Evolutionary conservation across 2,888 invertebrate species (phyloP), one percentile per base, ranked within the genome.

Genomic region (Drosophila niveifrons): DNA sequence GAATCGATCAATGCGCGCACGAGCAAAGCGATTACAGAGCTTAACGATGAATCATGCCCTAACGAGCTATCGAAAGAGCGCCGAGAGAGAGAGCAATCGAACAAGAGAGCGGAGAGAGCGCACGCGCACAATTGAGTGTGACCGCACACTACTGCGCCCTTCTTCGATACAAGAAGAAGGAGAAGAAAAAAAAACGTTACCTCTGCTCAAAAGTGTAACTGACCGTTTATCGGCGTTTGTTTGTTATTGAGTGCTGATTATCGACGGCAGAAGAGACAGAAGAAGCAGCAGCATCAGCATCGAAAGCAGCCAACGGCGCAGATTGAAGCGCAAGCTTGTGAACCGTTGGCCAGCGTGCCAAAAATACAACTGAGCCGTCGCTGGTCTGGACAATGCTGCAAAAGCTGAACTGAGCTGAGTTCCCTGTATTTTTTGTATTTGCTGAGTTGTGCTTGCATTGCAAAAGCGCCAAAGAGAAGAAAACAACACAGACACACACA

Each of bases 341-440:
- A 88, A 83, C 83, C 83, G 83, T 80, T 82, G 83, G 78, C 86
- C 83, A 78, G 87, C 80, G 78, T 78, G 88, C 88, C 88, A 86
- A 83, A 83, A 83, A 82, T 71, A 68, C 83, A 88, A 83, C 83
- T 83, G 75, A 82, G 34, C 29, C 47, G 39, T 53, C 52, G 59
- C 39, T 56, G 61, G 57, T 52, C 51, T 44, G 39, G 59, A 36
- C 67, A 72, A 52, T 64, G 74, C 55, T 61, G 73, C 47, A 44
- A 59, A 62, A 48, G 56, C 66, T 31, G 31, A 9, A 10, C 31
- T 31, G 31, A 31, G 31, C 31, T 31, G 31, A 51, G 50, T 28
- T 57, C 47, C 39, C 18, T 56, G 46, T 56, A 56, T 56, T 46
- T 56, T 55, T 18, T 18, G 18, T 18, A 55, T 56, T 56, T 50